phyloP scores from a whole-genome alignment of 2,113 vertebrate genomes.

The Melanerpes formicivorus region DNA sequence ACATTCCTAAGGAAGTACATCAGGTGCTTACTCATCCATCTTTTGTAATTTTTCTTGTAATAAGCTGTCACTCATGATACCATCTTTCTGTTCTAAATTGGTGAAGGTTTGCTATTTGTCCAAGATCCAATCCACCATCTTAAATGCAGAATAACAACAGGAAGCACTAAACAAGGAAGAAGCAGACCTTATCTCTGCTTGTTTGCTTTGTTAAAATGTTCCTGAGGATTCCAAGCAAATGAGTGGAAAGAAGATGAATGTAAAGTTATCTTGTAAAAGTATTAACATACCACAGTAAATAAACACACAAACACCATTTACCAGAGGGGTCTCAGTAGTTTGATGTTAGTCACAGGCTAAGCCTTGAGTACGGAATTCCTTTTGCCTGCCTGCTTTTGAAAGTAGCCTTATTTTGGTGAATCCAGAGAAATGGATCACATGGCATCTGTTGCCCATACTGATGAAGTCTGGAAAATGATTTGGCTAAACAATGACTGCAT shows the following conservation, averaged over 20 bases:
- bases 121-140: neutral
- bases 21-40: accelerated
- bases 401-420: neutral
- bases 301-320: neutral
- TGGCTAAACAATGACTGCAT: neutral
- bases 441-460: neutral
- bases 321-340: neutral
- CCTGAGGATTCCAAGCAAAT: neutral
- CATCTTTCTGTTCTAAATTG: neutral
- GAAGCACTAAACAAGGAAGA: neutral
- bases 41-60: neutral
- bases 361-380: neutral
- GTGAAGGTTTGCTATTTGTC: neutral
- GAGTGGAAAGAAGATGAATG: neutral
- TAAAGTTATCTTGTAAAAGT: neutral
- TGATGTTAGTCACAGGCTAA: neutral
- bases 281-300: neutral
- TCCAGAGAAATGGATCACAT: neutral
- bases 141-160: neutral
- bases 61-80: neutral
- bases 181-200: neutral
- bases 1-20: neutral
- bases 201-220: neutral
- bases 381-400: neutral
- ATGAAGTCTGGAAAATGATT: neutral